Conservation (phyloP, 2,888 invertebrate genomes). For the Scelioninae gen. 1 region DNA sequence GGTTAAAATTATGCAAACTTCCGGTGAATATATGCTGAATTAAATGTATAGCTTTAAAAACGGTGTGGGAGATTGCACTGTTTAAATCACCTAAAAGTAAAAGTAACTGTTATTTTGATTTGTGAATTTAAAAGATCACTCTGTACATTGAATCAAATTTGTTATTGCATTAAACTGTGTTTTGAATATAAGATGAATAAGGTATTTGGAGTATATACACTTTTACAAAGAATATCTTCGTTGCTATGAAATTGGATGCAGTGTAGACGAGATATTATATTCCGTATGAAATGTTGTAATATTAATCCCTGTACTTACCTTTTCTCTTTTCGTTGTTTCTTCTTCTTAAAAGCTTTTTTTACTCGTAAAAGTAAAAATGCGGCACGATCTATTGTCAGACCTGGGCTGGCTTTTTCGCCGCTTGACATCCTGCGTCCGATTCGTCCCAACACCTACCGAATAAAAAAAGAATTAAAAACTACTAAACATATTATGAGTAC, state of each 20-base stretch:
- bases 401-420: conserved; percentile 86
- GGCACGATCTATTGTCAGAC: conserved; percentile 94
- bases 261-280: too few species aligned
- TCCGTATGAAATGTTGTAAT: too few species aligned
- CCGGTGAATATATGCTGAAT: conserved; percentile 7
- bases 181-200: too few species aligned
- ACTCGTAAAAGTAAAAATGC: conserved; percentile 94
- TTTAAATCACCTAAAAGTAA: conserved; percentile 6
- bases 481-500: too few species aligned
- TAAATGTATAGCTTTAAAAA: conserved; percentile 35
- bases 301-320: conserved; percentile 86
- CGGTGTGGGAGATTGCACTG: background rate
- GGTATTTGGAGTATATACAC: too few species aligned
- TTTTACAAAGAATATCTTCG: too few species aligned
- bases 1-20: conserved; percentile 33
- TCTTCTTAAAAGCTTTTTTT: conserved; percentile 95
- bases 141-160: too few species aligned
- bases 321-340: conserved; percentile 93
- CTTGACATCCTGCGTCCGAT: conserved; percentile 81
- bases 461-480: background rate
- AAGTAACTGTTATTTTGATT: background rate
- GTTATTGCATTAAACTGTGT: too few species aligned
- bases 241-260: too few species aligned
- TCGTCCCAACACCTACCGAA: conserved; percentile 76
- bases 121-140: too few species aligned